Conservation (phyloP, 2,797 vertebrate species). For the Oreortyx pictus region DNA sequence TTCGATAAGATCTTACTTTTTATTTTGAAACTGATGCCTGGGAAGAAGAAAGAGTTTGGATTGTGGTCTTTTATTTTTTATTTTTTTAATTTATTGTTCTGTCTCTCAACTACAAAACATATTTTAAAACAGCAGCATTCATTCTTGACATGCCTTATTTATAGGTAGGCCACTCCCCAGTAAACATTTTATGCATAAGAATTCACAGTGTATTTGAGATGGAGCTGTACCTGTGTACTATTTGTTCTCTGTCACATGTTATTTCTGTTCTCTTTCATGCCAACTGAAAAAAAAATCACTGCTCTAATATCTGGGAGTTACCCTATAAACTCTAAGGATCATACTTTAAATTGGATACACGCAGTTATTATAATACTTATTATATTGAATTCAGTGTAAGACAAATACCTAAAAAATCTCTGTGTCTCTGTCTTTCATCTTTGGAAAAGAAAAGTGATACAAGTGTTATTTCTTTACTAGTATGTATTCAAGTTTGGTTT, state of each 20-base stretch:
- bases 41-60: background rate
- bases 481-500: background rate
- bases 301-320: background rate
- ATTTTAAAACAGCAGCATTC: background rate
- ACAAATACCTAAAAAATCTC: background rate
- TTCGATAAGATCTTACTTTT: background rate
- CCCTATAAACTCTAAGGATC: background rate
- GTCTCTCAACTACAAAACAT: background rate
- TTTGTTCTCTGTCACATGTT: background rate
- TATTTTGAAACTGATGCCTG: background rate
- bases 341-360: background rate
- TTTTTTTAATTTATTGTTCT: background rate
- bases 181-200: background rate
- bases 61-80: too few relatives aligned
- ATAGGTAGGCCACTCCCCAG: background rate
- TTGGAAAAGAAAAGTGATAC: background rate
- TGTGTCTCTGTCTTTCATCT: background rate
- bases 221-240: background rate
- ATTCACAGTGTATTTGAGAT: background rate
- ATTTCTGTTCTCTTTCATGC: background rate
- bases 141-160: background rate
- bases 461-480: background rate
- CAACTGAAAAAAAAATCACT: background rate
- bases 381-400: background rate
- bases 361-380: background rate